Percentiles rank a stretch among this genome's conserved stretches.
Conservation (phyloP, 2,797 vertebrate species). For the Lutra lutra region DNA sequence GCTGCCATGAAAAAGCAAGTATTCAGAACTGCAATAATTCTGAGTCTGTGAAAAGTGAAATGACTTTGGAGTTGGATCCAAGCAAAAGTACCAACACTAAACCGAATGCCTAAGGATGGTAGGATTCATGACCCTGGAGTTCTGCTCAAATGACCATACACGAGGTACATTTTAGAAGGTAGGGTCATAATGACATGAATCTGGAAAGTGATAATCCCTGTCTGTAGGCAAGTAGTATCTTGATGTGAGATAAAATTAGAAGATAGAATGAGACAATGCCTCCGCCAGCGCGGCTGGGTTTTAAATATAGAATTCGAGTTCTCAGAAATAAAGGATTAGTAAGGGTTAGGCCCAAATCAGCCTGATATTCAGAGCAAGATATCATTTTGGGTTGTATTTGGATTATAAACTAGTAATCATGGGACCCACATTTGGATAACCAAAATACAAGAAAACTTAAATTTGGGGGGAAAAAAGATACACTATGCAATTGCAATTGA, state of each 20-base stretch:
- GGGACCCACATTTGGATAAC: not conserved
- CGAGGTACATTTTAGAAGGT: not conserved
- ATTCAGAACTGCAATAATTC: not conserved
- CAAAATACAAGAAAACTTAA: not conserved
- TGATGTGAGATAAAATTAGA: not conserved
- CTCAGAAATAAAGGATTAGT: not conserved
- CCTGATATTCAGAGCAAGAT: not conserved
- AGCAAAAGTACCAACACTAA: not conserved
- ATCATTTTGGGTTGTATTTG: not conserved
- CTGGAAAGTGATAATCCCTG: not conserved
- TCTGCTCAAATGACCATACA: not conserved
- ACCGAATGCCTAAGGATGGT: fast-evolving
- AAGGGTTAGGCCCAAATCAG: not conserved
- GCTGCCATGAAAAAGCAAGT: not conserved
- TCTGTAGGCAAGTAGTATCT: not conserved
- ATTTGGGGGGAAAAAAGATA: not conserved
- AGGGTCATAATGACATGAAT: not conserved
- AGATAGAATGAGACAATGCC: not conserved
- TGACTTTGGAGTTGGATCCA: not conserved
- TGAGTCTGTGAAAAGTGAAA: not conserved
- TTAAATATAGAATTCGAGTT: not conserved
- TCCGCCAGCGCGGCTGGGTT: fast-evolving
- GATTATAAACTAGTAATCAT: not conserved
- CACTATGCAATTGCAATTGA: not conserved
- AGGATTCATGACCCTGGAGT: not conserved